Evolutionary conservation across 2,797 vertebrate genomes (phyloP), one percentile per base, ranked within the genome.

Genomic region (Lagodon rhomboides): DNA sequence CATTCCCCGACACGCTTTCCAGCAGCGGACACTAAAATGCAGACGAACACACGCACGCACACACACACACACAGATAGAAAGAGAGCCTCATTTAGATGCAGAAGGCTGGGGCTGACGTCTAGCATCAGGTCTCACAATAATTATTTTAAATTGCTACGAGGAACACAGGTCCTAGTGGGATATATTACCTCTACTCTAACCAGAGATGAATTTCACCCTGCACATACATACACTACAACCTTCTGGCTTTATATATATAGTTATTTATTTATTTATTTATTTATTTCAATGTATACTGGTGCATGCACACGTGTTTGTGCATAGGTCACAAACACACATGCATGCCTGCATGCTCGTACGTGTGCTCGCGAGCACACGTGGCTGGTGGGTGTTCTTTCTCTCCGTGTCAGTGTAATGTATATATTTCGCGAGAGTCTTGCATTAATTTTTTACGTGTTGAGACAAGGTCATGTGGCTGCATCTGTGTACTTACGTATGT

Each of bases 111-210:
- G 61, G 94, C 96, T 96, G 96, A 96, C 95, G 96, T 97, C 96
- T 96, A 96, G 95, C 96, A 96, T 97, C 96, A 96, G 96, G 96
- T 97, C 96, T 97, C 97, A 97, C 96, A 97, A 96, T 97, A 97
- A 98, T 97, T 97, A 97, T 97, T 97, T 97, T 96, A 97, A 97
- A 98, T 97, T 97, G 97, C 96, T 96, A 97, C 93, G 94, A 97
- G 96, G 96, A 97, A 96, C 95, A 95, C 95, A 91, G 94, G 96
- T 97, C 96, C 96, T 98, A 93, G 95, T 97, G 96, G 97, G 96
- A 97, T 96, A 96, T 97, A 97, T 97, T 97, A 97, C 95, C 95
- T 96, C 93, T 93, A 94, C 96, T 96, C 95, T 96, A 97, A 96
- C 95, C 86, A 87, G 96, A 97, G 96, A 97, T 96, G 96, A 96